Conservation (phyloP, 2,113 vertebrate genomes). For the Chaetorhynchus papuensis region DNA sequence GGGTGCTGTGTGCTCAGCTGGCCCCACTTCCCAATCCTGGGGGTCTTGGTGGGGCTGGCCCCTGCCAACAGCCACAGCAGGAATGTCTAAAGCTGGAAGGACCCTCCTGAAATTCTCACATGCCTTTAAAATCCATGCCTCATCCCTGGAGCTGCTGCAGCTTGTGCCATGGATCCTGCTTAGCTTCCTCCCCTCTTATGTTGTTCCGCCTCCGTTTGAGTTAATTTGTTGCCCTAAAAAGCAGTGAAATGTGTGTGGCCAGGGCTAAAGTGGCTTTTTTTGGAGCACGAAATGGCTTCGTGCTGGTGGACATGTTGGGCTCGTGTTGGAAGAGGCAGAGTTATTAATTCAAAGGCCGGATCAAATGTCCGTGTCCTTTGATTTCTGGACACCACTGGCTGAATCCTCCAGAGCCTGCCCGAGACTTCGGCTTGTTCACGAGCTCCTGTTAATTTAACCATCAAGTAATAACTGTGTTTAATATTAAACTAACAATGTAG, state of each 20-base stretch:
- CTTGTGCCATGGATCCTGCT: background rate
- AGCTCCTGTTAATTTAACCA: constrained; percentile 19
- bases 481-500: constrained; percentile 35
- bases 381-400: background rate
- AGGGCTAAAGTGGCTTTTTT: background rate
- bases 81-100: rapidly evolving
- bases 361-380: background rate
- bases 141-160: background rate
- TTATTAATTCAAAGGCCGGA: background rate
- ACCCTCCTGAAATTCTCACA: rapidly evolving
- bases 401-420: background rate
- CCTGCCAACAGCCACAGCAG: background rate
- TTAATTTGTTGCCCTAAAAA: background rate
- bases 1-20: background rate
- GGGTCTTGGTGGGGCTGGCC: background rate
- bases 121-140: rapidly evolving
- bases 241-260: background rate
- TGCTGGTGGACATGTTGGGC: background rate
- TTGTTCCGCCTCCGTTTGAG: background rate
- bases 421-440: background rate
- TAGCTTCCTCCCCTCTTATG: rapidly evolving
- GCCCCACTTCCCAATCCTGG: rapidly evolving
- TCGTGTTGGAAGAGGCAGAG: background rate
- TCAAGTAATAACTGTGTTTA: constrained; percentile 28
- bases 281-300: background rate